Percentiles rank a stretch among this genome's conserved stretches.
These are phyloP conservation scores for Phylloscopus collybita DNA, from an alignment of 2,797 vertebrate genomes.

Conservation along the genomic window DNA sequence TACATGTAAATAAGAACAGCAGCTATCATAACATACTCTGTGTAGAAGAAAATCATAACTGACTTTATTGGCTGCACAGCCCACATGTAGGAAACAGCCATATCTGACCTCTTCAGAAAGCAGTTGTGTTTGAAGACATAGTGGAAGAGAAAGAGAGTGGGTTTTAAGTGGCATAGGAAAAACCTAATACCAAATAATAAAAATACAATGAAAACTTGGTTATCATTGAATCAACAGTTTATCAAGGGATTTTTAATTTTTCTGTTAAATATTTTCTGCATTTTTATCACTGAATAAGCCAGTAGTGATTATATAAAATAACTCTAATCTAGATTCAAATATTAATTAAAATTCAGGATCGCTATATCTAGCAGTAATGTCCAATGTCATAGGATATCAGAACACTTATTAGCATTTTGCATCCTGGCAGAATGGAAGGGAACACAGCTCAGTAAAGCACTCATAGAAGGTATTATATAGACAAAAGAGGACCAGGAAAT, in stretches of 20 bases:
- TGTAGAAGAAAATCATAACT: not conserved
- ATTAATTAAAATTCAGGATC: not conserved
- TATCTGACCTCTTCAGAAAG: not conserved
- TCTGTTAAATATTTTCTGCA: not conserved
- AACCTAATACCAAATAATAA: not conserved
- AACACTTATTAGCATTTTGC: not conserved
- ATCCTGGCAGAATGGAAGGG: not conserved
- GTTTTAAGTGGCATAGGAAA: not conserved
- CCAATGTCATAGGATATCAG: not conserved
- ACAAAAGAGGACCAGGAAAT: not conserved
- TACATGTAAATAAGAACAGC: fast-evolving
- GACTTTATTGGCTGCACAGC: not conserved
- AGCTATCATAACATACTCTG: not conserved
- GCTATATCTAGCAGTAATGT: not conserved
- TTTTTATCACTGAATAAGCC: not conserved
- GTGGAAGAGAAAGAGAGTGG: not conserved
- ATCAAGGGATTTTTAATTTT: not conserved
- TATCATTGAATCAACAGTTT: not conserved
- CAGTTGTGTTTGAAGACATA: not conserved
- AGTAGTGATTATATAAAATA: not conserved
- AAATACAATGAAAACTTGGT: not conserved
- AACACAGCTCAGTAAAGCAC: not conserved
- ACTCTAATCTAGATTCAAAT: not conserved
- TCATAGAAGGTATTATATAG: not conserved
- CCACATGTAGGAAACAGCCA: not conserved